Base-by-base conservation (phyloP, 2,888 invertebrate species). In the Synanthedon tipuliformis region DNA sequence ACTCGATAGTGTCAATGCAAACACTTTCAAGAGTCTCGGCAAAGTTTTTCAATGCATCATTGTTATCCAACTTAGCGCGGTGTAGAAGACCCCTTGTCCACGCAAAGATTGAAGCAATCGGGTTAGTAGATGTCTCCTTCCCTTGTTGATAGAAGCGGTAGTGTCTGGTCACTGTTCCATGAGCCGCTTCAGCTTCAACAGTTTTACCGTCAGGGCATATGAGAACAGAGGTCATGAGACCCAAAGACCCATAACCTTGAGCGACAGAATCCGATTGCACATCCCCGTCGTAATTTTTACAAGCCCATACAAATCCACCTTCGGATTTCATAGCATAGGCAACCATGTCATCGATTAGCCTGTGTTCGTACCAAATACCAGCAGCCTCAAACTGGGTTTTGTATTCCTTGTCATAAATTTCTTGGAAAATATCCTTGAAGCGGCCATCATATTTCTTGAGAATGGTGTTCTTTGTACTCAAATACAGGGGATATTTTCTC, bases 291-390 rank as follows among this genome's bases (percentile, higher is more conserved):
- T 99, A 99, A 81, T 99, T 99, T 80, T 99, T 99, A 82, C 99
- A 99, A 8, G 99, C 98, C 99, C 99, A 99, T 0, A 99, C 98
- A 78, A 99, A 99, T 48, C 99, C 99, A 61, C 99, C 99, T 66
- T 97, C 96, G 0, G 96, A 95, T 80, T 99, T 99, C 95, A 99
- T 95, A 40, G 94, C 93, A 71, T 98, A 97, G 2, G 99, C 99
- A 12, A 99, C 98, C 99, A 99, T 99, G 71, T 99, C 99, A 76
- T 99, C 99, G 71, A 99, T 99, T 53, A 99, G 88, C 57, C 99
- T 92, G 80, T 99, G 99, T 79, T 99, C 99, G 74, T 99, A 99
- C 97, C 98, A 98, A 66, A 99, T 93, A 4, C 92, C 92, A 57
- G 92, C 91, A 1, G 92, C 93, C 77, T 98, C 98, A 77, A 87